Evolutionary conservation across 2,888 invertebrate genomes (phyloP), one percentile per base, ranked within the genome.

Genomic region (Brachynemurus nebulosus): DNA sequence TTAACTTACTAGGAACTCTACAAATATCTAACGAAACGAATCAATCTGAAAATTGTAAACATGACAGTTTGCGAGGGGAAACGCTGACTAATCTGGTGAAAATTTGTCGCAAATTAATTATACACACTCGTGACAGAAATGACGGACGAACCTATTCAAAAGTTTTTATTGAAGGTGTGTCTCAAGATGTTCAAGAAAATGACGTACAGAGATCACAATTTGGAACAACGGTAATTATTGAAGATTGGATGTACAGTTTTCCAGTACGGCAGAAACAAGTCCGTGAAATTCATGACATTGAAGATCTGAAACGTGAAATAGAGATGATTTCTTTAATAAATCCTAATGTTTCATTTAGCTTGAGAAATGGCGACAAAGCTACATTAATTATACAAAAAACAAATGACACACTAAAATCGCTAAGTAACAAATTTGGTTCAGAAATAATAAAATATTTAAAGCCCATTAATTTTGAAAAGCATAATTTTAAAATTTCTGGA

Each of bases 151-250:
- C 82, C 0, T 78, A 70, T 61, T 60, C 62, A 16, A 77, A 76
- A 60, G 65, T 64, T 11, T 76, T 73, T 59, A 55, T 53, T 44
- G 67, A 72, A 56, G 72, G 71, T 1, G 66, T 67, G 51, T 55
- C 62, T 40, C 57, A 62, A 8, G 52, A 57, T 20, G 40, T 48
- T 18, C 56, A 70, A n/a, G 47, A 48, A 27, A 48, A 57, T 50
- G 55, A 53, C 27, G 9, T 62, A 40, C 53, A 53, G 17, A 68
- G 83, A 51, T 76, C 81, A 5, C 74, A 77, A 34, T 64, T 63
- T 49, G 86, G 86, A 43, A 84, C 84, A 0, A 85, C 85, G 8
- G 71, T 86, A 8, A 77, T 78, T 40, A 66, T 84, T 35, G 69
- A 71, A 53, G 76, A 77, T 40, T 75, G 83, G 52, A 66, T 81